Evolutionary conservation across 30 jellyfish, hydroid and myxozoan genomes (phyloP).

Genomic region (Aurelia sp.): DNA sequence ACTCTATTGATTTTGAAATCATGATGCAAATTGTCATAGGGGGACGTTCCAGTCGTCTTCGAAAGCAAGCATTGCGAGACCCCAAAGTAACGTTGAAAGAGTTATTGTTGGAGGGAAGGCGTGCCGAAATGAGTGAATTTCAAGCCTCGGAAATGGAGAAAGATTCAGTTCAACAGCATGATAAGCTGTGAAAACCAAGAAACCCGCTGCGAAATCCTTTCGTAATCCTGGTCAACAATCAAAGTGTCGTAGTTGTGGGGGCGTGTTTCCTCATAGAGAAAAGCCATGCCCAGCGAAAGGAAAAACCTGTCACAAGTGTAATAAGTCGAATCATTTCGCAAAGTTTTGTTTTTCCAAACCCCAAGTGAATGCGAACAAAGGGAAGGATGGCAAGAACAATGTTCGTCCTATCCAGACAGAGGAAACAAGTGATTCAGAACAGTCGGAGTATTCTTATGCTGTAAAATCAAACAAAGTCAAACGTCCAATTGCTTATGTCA

Average conservation of each 20-base stretch:
- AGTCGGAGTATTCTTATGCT: no score
- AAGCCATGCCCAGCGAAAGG: conserved; percentile 12
- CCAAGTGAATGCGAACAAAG: no score
- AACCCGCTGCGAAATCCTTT: neutral
- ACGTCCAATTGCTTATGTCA: no score
- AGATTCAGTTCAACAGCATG: neutral
- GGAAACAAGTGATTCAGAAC: no score
- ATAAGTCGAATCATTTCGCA: neutral
- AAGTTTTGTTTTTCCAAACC: no score
- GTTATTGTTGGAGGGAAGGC: conserved; percentile 1
- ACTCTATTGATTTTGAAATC: neutral
- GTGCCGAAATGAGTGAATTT: neutral
- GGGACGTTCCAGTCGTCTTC: neutral
- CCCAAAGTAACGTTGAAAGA: neutral
- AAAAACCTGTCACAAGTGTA: neutral
- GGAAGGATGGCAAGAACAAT: no score
- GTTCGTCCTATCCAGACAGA: no score
- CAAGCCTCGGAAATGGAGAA: conserved; percentile 6
- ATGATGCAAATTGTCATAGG: neutral
- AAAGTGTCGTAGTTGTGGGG: conserved; percentile 10
- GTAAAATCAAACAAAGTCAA: no score
- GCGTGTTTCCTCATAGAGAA: neutral
- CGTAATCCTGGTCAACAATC: neutral
- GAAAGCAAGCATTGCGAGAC: conserved; percentile 1
- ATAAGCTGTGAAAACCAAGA: neutral